Evolutionary conservation across 2,113 vertebrate species (phyloP).

Genomic region (Urocynchramus pylzowi): DNA sequence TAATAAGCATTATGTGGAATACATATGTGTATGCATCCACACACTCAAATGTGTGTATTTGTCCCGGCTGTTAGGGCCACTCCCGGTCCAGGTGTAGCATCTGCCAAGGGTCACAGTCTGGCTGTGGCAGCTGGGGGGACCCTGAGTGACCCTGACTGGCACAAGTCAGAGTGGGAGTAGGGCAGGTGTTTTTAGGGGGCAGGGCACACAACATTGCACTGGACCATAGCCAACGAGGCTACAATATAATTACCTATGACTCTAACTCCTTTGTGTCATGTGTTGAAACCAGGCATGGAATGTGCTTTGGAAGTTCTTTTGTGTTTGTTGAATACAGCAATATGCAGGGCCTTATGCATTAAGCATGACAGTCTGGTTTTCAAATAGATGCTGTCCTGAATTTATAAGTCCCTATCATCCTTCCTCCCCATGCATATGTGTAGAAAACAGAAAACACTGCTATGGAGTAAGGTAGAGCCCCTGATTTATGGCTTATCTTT

Average conservation of each 20-base stretch:
- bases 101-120: not conserved
- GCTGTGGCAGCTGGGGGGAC: not conserved
- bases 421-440: rapidly evolving
- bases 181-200: not conserved
- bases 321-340: not conserved
- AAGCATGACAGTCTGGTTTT: not conserved
- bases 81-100: not conserved
- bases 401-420: not conserved
- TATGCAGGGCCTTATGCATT: not conserved
- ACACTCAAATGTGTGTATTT: not conserved
- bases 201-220: rapidly evolving
- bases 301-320: not conserved
- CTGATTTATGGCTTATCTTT: not conserved
- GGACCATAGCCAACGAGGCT: not conserved
- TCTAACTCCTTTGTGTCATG: not conserved
- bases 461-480: not conserved
- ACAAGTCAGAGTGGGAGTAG: not conserved
- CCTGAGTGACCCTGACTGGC: not conserved
- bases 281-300: not conserved
- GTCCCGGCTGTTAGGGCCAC: rapidly evolving
- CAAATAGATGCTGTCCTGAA: not conserved
- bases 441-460: not conserved
- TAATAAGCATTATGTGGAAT: not conserved
- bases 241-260: not conserved
- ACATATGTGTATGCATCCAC: too few relatives aligned